These are phyloP conservation scores for Lamprotornis superbus DNA, from an alignment of 2,113 vertebrate species.

Conservation along the genomic window DNA sequence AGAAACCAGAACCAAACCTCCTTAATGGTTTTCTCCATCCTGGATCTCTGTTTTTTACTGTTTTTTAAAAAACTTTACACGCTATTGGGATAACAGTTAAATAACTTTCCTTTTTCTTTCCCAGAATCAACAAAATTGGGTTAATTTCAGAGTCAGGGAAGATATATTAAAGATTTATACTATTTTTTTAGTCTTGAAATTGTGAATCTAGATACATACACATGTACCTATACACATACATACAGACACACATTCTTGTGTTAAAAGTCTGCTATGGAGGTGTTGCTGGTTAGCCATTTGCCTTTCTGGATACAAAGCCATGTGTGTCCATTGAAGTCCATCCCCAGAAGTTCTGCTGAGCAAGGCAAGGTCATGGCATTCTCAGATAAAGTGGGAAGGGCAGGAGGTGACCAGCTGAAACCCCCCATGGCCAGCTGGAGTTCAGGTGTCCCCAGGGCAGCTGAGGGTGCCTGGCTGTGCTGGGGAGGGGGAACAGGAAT, in stretches of 20 bases:
- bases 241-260: accelerated
- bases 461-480: neutral
- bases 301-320: neutral
- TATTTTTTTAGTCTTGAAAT: neutral
- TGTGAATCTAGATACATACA: neutral
- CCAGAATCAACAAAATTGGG: neutral
- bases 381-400: neutral
- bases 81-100: neutral
- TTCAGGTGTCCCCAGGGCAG: neutral
- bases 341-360: neutral
- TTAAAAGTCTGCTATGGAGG: accelerated
- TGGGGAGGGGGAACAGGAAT: neutral
- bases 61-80: neutral
- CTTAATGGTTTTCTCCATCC: neutral
- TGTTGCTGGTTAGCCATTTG: neutral
- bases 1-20: neutral
- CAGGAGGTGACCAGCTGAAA: neutral
- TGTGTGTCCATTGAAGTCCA: neutral
- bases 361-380: neutral
- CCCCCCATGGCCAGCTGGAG: accelerated
- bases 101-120: neutral
- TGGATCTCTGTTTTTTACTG: neutral
- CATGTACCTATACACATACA: accelerated
- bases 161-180: neutral
- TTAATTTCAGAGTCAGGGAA: neutral